Base-by-base conservation (phyloP, 2,113 vertebrate genomes). In the Zingel zingel region DNA sequence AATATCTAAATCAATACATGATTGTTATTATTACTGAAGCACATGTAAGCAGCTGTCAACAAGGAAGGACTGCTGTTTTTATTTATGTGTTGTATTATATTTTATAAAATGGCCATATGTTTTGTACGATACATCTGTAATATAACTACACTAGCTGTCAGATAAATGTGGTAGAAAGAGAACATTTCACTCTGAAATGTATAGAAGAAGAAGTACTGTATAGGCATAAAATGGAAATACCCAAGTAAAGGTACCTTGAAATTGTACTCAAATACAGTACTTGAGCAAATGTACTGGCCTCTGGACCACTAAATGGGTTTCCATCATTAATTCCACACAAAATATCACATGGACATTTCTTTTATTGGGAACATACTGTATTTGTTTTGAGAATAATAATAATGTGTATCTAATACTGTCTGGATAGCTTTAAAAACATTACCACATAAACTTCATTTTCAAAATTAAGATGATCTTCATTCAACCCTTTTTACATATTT, bases 301-400 rank as follows among this genome's bases (percentile, higher is more conserved):
- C 39, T 50, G 6, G 10, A 18, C 58, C 19, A 36, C 12, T 57
- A 7, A 0, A 21, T 56, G 10, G n/a, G 54, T 48, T 56, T 27
- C 30, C n/a, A 74, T 56, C 13, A 73, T 19, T 21, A 58, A 27
- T 51, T 66, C 16, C 21, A 63, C 36, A 67, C 27, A 56, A 69
- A 12, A 53, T 18, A 69, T 19, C 18, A 71, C n/a, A n/a, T 15
- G 3, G 43, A 39, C 1, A 19, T 64, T 79, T 33, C 0, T 80
- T 91, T 90, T 87, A 79, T 79, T 81, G 66, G 64, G 91, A 92
- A 92, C 75, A 77, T 86, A 77, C 27, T 27, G 27, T 27, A 27
- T 89, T 84, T 84, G 4, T 81, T 75, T 51, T 54, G 45, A 77
- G 27, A 82, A 83, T 71, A 86, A 68, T 79, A 69, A 16, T 77